Evolutionary conservation across 2,113 vertebrate genomes (phyloP).

Genomic region (Tetrao urogallus): DNA sequence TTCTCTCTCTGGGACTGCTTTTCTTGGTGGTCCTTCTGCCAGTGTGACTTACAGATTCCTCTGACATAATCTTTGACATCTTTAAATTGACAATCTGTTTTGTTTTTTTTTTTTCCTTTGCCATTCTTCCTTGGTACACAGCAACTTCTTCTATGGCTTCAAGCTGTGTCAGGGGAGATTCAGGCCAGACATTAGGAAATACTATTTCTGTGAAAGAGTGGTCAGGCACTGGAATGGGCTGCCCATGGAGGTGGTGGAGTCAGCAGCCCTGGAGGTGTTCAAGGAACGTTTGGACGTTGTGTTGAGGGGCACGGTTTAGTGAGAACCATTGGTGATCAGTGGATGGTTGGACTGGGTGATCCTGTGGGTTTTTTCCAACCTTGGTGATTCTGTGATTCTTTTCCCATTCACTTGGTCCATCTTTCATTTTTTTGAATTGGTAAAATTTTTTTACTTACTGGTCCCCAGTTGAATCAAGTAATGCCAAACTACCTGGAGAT

Average conservation of each 20-base stretch:
- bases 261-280: too few relatives aligned
- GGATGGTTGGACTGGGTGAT: too few relatives aligned
- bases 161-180: too few relatives aligned
- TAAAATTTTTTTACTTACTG: background rate
- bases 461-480: background rate
- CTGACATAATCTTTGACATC: background rate
- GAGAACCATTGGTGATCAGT: too few relatives aligned
- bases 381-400: background rate
- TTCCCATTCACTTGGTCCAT: background rate
- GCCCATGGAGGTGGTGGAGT: too few relatives aligned
- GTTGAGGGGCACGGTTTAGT: too few relatives aligned
- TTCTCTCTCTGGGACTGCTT: background rate
- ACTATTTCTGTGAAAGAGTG: too few relatives aligned
- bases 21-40: background rate
- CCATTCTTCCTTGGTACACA: background rate
- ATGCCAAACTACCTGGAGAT: background rate
- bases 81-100: background rate
- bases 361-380: too few relatives aligned
- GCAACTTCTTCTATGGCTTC: background rate
- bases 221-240: too few relatives aligned
- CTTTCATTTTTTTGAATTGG: background rate
- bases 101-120: accelerated
- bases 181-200: too few relatives aligned
- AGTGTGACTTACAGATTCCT: background rate
- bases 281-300: too few relatives aligned